Base-by-base conservation (phyloP, 2,797 vertebrate genomes). In the Microchirus variegatus region DNA sequence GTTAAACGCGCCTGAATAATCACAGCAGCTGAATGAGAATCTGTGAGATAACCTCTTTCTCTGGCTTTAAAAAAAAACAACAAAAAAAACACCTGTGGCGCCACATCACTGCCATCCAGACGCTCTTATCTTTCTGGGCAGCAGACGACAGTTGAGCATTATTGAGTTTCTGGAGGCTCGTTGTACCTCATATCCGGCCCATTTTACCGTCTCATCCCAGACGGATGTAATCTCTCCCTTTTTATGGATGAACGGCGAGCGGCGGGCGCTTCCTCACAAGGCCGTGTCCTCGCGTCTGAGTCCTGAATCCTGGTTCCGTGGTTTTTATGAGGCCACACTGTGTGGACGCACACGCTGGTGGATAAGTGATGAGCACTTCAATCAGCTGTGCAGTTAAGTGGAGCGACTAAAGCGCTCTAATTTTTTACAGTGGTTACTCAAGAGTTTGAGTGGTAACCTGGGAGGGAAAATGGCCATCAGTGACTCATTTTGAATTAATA, bases 191-290 rank as follows among this genome's bases (percentile, higher is more conserved):
- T 81, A 87, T 92, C 87, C 86, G 77, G 77, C 56, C 69, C 74
- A 78, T 85, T 89, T 87, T 67, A 57, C 68, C 40, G 12, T 67
- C 80, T 89, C 73, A 76, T 83, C 75, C 73, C 63, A 84, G 85
- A 73, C 57, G 75, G 76, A 83, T 85, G 75, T 86, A 87, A 92
- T 92, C 84, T 87, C 80, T 82, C 63, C 75, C 43, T 82, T 92
- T 90, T 87, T 87, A 81, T 69, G 85, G 85, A 75, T 89, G 87
- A 87, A 83, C 70, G 83, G 74, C 61, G 58, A 82, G 73, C 61
- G 58, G 69, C 36, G n/a, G n/a, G n/a, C n/a, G n/a, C n/a, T n/a
- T n/a, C n/a, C n/a, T n/a, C 58, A 43, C 57, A 51, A 72, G 67
- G 48, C 49, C 57, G 65, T 14, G 16, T 49, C 63, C 53, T 41